phyloP scores from a whole-genome alignment of 2,888 invertebrate genomes.

The Ophioninae sp. region DNA sequence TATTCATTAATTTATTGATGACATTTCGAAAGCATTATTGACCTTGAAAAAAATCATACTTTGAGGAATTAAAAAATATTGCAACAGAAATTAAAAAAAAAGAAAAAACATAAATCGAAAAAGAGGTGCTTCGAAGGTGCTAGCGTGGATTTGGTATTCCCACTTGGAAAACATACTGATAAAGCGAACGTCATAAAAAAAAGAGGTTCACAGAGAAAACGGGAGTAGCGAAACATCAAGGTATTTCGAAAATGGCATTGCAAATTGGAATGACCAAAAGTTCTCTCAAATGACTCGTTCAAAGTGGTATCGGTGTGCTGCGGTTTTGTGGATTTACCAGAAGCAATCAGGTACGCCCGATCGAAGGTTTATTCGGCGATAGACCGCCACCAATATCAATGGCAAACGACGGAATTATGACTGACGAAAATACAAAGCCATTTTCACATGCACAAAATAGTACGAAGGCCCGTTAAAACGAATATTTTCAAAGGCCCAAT shows the following conservation, averaged over 20 bases:
- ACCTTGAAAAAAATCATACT: too few species aligned
- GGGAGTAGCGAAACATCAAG: not conserved
- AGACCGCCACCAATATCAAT: not conserved
- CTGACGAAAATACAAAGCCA: slow-evolving; percentile 6
- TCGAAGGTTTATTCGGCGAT: slow-evolving; percentile 7
- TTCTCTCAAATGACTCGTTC: slow-evolving; percentile 15
- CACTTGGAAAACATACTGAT: too few species aligned
- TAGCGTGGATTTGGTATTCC: too few species aligned
- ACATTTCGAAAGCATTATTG: too few species aligned
- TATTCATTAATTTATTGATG: too few species aligned
- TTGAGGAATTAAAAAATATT: too few species aligned
- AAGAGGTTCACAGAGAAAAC: not conserved
- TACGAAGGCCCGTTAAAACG: not conserved
- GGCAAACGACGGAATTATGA: not conserved
- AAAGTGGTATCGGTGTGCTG: slow-evolving; percentile 25
- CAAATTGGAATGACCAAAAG: not conserved
- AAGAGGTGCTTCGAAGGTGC: too few species aligned
- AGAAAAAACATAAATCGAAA: too few species aligned
- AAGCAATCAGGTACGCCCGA: not conserved
- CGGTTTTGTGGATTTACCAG: slow-evolving; percentile 6
- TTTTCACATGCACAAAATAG: not conserved
- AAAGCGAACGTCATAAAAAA: not conserved
- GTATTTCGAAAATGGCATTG: not conserved
- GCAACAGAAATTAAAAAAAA: too few species aligned
- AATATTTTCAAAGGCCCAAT: not conserved